Evolutionary conservation across 2,888 invertebrate species (phyloP).

Genomic region (Corbicula japonica): DNA sequence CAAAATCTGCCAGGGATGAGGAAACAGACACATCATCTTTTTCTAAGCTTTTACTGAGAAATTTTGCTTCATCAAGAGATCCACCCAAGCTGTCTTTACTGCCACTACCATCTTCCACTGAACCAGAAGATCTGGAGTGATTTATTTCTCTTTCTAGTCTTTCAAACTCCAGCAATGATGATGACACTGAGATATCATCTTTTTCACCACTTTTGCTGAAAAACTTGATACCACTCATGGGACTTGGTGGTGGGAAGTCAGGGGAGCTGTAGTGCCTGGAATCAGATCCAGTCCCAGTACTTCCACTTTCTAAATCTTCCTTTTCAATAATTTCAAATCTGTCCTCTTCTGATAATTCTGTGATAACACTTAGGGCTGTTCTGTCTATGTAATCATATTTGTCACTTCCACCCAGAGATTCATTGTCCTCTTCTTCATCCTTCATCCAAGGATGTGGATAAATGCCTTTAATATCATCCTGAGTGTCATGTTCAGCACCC

Average conservation of each 20-base stretch:
- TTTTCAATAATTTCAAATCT: constrained; percentile 88
- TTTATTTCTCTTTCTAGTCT: constrained; percentile 93
- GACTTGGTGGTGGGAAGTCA: constrained; percentile 90
- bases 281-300: constrained; percentile 77
- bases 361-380: constrained; percentile 82
- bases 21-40: constrained; percentile 96
- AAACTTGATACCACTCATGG: constrained; percentile 90
- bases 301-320: constrained; percentile 90
- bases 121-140: constrained; percentile 77
- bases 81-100: constrained; percentile 89
- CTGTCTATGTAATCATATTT: constrained; percentile 83
- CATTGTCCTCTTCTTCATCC: constrained; percentile 72
- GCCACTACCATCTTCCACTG: constrained; percentile 88
- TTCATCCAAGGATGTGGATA: constrained; percentile 67
- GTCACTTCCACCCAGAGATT: constrained; percentile 82
- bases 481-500: constrained; percentile 47
- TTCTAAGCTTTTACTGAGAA: constrained; percentile 88
- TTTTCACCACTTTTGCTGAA: constrained; percentile 94
- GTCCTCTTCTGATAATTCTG: constrained; percentile 83
- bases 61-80: constrained; percentile 78
- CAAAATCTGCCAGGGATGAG: constrained; percentile 96
- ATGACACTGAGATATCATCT: constrained; percentile 96
- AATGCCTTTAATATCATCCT: constrained; percentile 60
- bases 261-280: constrained; percentile 91
- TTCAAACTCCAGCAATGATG: constrained; percentile 96